Evolutionary conservation across 2,113 vertebrate genomes (phyloP).

Genomic region (Zosterops hypoxanthus): DNA sequence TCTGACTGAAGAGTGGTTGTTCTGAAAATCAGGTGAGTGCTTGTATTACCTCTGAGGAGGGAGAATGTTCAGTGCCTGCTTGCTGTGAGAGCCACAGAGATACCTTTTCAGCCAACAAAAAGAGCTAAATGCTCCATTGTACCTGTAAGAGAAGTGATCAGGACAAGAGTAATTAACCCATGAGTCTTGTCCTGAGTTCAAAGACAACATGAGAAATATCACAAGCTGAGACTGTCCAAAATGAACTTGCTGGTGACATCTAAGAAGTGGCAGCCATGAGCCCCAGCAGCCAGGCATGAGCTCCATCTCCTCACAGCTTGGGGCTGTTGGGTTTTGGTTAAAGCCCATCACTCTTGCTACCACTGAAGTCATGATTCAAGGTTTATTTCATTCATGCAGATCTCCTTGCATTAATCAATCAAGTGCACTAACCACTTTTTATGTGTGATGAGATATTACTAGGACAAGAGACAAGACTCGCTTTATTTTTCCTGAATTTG

Average conservation of each 20-base stretch:
- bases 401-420: neutral
- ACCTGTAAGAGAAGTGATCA: neutral
- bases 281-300: neutral
- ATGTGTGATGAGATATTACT: neutral
- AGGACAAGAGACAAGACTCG: neutral
- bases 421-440: neutral
- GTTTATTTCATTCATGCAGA: neutral
- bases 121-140: neutral
- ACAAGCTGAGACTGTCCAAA: neutral
- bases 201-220: neutral
- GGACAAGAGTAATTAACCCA: neutral
- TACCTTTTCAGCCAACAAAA: neutral
- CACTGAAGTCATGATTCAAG: neutral
- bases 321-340: neutral
- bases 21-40: neutral
- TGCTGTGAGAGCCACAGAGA: neutral
- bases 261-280: neutral
- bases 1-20: neutral
- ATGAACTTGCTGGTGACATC: neutral
- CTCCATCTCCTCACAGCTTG: neutral
- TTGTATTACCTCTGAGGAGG: neutral
- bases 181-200: neutral
- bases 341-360: neutral
- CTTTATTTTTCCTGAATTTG: constrained; percentile 5
- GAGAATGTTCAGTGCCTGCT: neutral